Evolutionary conservation across 2,797 vertebrate genomes (phyloP), one percentile per base, ranked within the genome.

Genomic region (Fratercula arctica): DNA sequence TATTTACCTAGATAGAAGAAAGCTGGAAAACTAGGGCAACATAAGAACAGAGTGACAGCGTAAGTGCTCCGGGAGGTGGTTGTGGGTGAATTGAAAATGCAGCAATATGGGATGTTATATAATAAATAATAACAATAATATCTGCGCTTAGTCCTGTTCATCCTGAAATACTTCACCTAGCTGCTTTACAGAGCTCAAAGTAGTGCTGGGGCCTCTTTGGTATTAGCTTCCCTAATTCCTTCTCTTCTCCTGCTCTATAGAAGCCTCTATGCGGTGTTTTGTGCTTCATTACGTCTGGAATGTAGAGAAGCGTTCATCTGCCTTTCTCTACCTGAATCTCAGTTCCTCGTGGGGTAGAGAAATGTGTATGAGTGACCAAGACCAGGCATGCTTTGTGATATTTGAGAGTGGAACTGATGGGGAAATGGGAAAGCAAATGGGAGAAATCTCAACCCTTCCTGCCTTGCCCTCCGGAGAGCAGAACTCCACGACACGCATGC

Each of bases 81-180:
- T 85, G 94, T 90, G 91, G 94, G 72, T 85, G 95, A 96, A 83
- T 82, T 37, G 63, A 48, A 94, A 96, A 81, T 33, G 56, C 92
- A 83, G 90, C 88, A 89, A 70, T 89, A 75, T 28, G 41, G 70
- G 85, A 29, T 37, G 72, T 92, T 96, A 72, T 63, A 41, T 89
- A 95, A 95, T 93, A 90, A 95, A 97, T 72, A 93, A 94, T 93
- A 94, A 93, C 85, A 96, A 81, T 89, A 72, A 92, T 79, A 78
- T 78, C 79, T 29, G 14, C 3, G 84, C 78, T 95, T 11, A 23
- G 91, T 41, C 48, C 57, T 80, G 68, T 57, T 91, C 60, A 37
- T 76, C 53, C 86, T 63, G 74, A 51, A 73, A 86, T 72, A 26
- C 66, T 76, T 87, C 48, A 45, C 50, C 64, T 50, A 6, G 70